Evolutionary conservation across 2,113 vertebrate genomes (phyloP).

Genomic region (Syrmaticus mikado): DNA sequence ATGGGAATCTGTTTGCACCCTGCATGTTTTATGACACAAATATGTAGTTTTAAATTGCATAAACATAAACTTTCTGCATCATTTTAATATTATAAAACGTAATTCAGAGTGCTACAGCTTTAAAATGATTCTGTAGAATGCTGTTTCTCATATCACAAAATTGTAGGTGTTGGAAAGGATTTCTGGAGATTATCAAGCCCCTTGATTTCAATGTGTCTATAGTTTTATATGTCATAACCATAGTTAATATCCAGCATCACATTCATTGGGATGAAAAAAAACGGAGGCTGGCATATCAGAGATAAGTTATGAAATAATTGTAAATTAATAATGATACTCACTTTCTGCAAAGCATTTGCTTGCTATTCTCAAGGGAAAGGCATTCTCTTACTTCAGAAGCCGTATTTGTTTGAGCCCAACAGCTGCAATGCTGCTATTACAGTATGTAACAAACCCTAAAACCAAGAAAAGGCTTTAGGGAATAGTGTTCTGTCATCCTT

Average conservation of each 20-base stretch:
- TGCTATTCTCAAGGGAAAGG: constrained; percentile 37
- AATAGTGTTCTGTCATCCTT: neutral
- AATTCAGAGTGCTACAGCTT: neutral
- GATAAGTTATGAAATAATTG: constrained; percentile 3
- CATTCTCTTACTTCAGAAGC: constrained; percentile 37
- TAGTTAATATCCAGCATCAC: neutral
- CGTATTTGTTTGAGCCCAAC: neutral
- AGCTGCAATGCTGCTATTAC: constrained; percentile 2
- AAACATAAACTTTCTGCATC: neutral
- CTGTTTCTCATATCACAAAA: neutral
- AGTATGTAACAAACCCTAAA: neutral
- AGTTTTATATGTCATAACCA: neutral
- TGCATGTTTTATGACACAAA: neutral
- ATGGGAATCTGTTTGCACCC: neutral
- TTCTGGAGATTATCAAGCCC: too few relatives aligned
- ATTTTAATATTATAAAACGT: neutral
- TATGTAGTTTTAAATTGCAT: neutral
- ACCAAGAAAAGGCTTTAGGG: neutral
- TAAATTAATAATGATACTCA: constrained; percentile 68
- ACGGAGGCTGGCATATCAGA: constrained; percentile 16
- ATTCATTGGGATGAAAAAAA: neutral
- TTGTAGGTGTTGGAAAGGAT: too few relatives aligned
- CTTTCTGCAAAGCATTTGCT: constrained; percentile 55
- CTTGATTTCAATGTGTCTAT: neutral
- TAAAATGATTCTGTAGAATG: neutral